Evolutionary conservation across 1,140 invertebrate genomes (phyloP).

Genomic region (Aphidius gifuensis): DNA sequence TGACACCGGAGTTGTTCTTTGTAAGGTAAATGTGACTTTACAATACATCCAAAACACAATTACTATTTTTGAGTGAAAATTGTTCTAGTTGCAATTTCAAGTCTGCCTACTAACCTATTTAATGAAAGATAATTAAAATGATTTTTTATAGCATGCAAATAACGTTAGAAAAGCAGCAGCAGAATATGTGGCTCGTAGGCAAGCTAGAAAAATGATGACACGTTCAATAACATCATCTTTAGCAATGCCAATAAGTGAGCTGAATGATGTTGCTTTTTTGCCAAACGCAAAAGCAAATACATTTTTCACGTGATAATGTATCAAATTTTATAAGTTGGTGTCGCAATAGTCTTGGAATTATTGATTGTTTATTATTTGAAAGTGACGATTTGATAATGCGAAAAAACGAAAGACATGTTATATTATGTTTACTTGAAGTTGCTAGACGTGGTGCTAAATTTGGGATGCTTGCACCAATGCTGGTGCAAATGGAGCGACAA

Average conservation of each 20-base stretch:
- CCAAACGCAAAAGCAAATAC: constrained; percentile 80
- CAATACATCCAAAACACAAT: too few relatives aligned
- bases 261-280: constrained; percentile 69
- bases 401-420: constrained; percentile 95
- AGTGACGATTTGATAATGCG: constrained; percentile 93
- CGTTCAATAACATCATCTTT: constrained; percentile 63
- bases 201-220: constrained; percentile 63
- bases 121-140: neutral
- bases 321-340: constrained; percentile 95
- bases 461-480: constrained; percentile 89
- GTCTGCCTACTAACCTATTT: neutral
- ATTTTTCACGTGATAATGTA: constrained; percentile 93
- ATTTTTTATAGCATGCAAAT: constrained; percentile 78
- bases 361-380: constrained; percentile 92
- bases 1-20: constrained; percentile 90
- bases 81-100: too few relatives aligned
- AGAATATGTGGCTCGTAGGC: constrained; percentile 65
- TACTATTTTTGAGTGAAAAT: too few relatives aligned
- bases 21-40: constrained; percentile 64
- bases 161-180: constrained; percentile 81
- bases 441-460: constrained; percentile 83
- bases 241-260: constrained; percentile 63
- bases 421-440: constrained; percentile 88
- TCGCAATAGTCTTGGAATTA: constrained; percentile 74
- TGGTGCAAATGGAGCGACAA: constrained; percentile 94